These are phyloP conservation scores for Synanthedon myopaeformis DNA, from an alignment of 2,888 invertebrate species.

Conservation along the genomic window DNA sequence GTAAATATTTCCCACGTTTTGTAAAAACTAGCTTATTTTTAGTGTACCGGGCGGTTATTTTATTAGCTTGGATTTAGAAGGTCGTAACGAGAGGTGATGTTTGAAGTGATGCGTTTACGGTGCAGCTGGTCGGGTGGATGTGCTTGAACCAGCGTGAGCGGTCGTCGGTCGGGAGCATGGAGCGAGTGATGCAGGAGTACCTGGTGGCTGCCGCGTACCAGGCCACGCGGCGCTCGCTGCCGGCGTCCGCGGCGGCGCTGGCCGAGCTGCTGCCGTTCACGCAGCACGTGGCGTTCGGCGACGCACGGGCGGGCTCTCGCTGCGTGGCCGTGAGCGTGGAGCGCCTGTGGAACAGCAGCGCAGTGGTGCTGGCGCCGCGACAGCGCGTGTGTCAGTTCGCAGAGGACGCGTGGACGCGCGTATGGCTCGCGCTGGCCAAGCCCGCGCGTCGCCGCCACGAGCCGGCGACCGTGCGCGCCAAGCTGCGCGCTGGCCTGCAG, in stretches of 20 bases:
- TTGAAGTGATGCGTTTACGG: no score
- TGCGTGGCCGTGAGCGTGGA: constrained; percentile 79
- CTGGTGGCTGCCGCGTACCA: constrained; percentile 81
- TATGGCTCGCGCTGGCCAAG: constrained; percentile 78
- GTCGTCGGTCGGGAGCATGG: constrained; percentile 55
- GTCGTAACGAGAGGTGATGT: no score
- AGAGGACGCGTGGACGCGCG: constrained; percentile 84
- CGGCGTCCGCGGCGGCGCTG: constrained; percentile 77
- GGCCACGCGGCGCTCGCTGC: constrained; percentile 77
- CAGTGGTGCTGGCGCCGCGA: constrained; percentile 85
- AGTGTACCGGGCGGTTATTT: no score
- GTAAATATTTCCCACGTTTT: no score
- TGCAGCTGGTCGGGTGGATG: constrained; percentile 70
- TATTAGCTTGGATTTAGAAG: no score
- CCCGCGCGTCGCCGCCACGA: constrained; percentile 52
- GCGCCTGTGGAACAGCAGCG: constrained; percentile 83
- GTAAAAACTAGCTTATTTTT: no score
- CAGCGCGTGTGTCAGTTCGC: constrained; percentile 86
- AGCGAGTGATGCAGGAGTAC: constrained; percentile 83
- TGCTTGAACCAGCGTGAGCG: constrained; percentile 44
- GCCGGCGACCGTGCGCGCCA: constrained; percentile 79
- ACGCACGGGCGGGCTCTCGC: constrained; percentile 61
- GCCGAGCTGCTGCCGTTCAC: constrained; percentile 79
- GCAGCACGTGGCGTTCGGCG: constrained; percentile 71
- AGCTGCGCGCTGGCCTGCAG: constrained; percentile 81